Percentiles rank a stretch among this genome's conserved stretches.
Conservation (phyloP, 2,888 invertebrate genomes). For the Anaspis maculata region DNA sequence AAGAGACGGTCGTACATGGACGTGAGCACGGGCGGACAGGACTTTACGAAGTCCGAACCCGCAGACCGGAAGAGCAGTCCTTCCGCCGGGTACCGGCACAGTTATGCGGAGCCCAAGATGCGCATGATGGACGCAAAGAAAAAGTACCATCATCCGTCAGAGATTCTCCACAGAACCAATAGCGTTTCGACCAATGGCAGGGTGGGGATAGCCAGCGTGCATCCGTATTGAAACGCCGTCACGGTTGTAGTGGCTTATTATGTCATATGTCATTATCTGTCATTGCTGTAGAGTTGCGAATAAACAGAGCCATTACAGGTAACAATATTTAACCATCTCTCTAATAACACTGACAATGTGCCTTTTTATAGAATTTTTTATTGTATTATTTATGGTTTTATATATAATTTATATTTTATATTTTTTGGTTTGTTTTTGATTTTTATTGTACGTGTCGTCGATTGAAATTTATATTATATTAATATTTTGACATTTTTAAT, state of each 20-base stretch:
- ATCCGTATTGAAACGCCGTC: slow-evolving; percentile 34
- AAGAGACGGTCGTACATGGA: slow-evolving; percentile 43
- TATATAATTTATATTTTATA: too few species aligned
- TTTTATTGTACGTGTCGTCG: too few species aligned
- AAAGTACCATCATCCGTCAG: slow-evolving; percentile 17
- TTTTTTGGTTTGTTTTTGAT: too few species aligned
- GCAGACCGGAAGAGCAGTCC: slow-evolving; percentile 36
- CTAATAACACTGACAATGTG: slow-evolving; percentile 1
- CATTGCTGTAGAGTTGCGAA: too few species aligned
- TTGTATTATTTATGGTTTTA: slow-evolving; percentile 1
- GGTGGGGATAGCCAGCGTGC: slow-evolving; percentile 41
- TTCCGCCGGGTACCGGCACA: slow-evolving; percentile 47
- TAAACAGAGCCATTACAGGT: too few species aligned
- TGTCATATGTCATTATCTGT: too few species aligned
- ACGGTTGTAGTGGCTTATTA: too few species aligned
- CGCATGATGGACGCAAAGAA: slow-evolving; percentile 37
- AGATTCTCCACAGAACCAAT: slow-evolving; percentile 39
- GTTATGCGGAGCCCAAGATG: slow-evolving; percentile 59
- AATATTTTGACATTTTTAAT: too few species aligned
- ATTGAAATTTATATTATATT: too few species aligned
- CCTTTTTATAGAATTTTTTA: too few species aligned
- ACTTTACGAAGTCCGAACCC: slow-evolving; percentile 13
- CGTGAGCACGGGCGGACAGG: slow-evolving; percentile 20
- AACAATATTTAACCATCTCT: too few species aligned
- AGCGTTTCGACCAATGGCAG: slow-evolving; percentile 38